These are phyloP conservation scores for Drosophila bocki DNA, from an alignment of 1,140 invertebrate species.

Conservation along the genomic window DNA sequence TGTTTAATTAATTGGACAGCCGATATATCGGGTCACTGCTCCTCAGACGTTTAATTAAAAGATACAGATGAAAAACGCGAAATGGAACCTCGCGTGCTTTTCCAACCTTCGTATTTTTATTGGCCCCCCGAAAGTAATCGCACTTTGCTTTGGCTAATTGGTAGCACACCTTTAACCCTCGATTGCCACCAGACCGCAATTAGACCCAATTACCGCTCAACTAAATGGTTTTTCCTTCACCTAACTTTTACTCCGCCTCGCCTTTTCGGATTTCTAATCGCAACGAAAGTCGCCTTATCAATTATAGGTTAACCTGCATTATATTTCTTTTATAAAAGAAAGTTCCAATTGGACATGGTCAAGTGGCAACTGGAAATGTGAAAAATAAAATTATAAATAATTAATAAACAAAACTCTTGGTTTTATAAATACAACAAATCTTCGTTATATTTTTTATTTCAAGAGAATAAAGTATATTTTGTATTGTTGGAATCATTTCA, in stretches of 20 bases:
- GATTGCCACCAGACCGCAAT: constrained; percentile 46
- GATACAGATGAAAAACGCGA: constrained; percentile 35
- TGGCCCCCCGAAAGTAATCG: constrained; percentile 43
- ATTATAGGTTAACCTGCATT: constrained; percentile 48
- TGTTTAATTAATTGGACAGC: constrained; percentile 55
- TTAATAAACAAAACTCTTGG: neutral
- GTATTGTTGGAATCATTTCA: neutral
- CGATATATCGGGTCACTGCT: constrained; percentile 21
- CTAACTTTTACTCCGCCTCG: constrained; percentile 35
- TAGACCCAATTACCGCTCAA: constrained; percentile 55
- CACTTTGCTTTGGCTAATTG: constrained; percentile 61
- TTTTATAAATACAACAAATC: neutral
- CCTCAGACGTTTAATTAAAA: constrained; percentile 40
- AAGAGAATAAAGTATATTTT: no score
- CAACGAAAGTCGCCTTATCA: constrained; percentile 62
- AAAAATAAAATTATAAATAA: neutral
- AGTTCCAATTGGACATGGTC: constrained; percentile 15
- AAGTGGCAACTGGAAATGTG: constrained; percentile 1
- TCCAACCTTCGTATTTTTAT: constrained; percentile 25
- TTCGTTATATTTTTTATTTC: neutral
- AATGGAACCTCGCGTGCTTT: constrained; percentile 46
- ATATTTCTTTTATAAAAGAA: constrained; percentile 20
- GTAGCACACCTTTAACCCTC: constrained; percentile 69
- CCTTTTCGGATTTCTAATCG: constrained; percentile 57
- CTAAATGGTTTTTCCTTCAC: constrained; percentile 41